Evolutionary conservation across 2,888 invertebrate genomes (phyloP), one percentile per base, ranked within the genome.

Genomic region (Nemoura dubitans): DNA sequence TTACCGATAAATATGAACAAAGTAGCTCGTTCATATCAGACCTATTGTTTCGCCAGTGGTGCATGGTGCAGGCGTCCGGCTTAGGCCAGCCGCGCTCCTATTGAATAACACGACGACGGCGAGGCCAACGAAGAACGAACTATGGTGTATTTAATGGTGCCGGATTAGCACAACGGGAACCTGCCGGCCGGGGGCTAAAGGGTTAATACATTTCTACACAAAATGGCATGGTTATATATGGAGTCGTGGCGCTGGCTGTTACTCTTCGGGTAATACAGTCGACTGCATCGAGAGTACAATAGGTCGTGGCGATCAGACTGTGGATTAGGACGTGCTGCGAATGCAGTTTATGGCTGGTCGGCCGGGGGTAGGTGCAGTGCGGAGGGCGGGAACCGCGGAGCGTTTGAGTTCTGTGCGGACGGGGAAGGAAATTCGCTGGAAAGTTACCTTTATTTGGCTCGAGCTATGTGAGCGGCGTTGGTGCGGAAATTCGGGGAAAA

Each of bases 161-260:
- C 10, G 59, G 59, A 59, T 59, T 59, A 59, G 59, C 21, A 14
- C 10, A 59, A 14, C 59, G 59, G 14, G 59, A 21, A 59, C 59
- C 21, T 21, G 59, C 59, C n/a, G n/a, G n/a, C 36, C 59, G 59
- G 59, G 36, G 59, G 59, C 59, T 59, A 59, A 59, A 59, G 59
- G 59, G 59, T 59, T 59, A 59, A 59, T 59, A 59, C 59, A 59
- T 59, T 59, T 59, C 59, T 59, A 59, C 59, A 59, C 59, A 59
- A 59, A 59, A 59, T 59, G 59, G 59, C 14, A 59, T n/a, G 59
- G 59, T 59, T 59, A 59, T 59, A n/a, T n/a, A n/a, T n/a, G 36
- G 36, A 59, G 59, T 21, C 36, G 10, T 59, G 59, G 59, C 21
- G 21, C 14, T 59, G 59, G 59, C 59, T 59, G 59, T 59, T 59